A percentile compares a stretch with the other conserved stretches of the same genome.
These are phyloP conservation scores for Dermolepida albohirtum DNA, from an alignment of 2,888 invertebrate species.

Conservation along the genomic window DNA sequence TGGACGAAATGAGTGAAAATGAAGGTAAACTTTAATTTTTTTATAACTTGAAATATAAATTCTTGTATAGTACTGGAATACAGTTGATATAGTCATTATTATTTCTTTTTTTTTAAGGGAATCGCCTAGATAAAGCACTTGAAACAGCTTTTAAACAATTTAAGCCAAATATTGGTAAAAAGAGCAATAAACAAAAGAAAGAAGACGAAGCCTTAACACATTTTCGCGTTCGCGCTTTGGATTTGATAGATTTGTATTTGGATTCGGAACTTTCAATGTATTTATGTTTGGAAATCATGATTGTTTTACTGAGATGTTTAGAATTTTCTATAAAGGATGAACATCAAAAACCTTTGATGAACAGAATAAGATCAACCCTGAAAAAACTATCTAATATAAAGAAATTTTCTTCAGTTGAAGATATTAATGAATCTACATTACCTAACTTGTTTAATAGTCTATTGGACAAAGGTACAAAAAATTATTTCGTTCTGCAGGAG, in stretches of 20 bases:
- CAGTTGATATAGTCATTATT: background rate
- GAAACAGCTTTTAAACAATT: constrained; percentile 79
- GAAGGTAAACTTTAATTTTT: constrained; percentile 70
- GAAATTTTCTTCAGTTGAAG: constrained; percentile 71
- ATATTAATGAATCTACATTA: constrained; percentile 69
- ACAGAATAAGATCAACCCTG: constrained; percentile 72
- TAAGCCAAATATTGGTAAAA: constrained; percentile 65
- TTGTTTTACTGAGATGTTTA: constrained; percentile 75
- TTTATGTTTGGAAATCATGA: constrained; percentile 75
- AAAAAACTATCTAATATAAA: constrained; percentile 72
- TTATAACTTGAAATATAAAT: constrained; percentile 58
- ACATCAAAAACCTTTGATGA: constrained; percentile 75
- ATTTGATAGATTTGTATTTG: constrained; percentile 79
- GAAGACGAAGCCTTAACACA: constrained; percentile 77
- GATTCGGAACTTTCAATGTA: constrained; percentile 78
- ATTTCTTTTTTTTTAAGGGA: constrained; percentile 26
- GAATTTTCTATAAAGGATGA: constrained; percentile 78
- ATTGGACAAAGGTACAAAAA: constrained; percentile 74
- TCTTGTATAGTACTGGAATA: constrained; percentile 48
- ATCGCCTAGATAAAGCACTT: constrained; percentile 76
- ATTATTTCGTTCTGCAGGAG: constrained; percentile 74
- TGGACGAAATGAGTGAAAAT: constrained; percentile 80
- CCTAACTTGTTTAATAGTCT: constrained; percentile 70
- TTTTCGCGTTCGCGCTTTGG: constrained; percentile 80
- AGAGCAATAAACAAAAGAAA: constrained; percentile 69